phyloP scores from a whole-genome alignment of 2,888 invertebrate genomes.

The Steromphala cineraria region DNA sequence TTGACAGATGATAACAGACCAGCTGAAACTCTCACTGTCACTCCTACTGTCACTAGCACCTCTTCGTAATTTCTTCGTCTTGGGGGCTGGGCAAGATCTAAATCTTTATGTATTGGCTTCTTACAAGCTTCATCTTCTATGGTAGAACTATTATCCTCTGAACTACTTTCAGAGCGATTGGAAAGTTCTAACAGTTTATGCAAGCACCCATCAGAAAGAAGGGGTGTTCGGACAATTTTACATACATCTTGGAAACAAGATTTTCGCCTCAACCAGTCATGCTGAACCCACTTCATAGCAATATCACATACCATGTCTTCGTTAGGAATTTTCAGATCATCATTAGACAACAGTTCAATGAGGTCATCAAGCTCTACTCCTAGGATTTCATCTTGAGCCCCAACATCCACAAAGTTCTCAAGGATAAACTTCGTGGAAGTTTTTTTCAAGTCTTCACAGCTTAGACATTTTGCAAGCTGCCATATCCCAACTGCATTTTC shows the following conservation, averaged over 20 bases:
- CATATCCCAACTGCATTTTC: constrained; percentile 89
- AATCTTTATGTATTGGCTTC: neutral
- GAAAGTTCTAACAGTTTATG: constrained; percentile 23
- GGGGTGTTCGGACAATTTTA: constrained; percentile 30
- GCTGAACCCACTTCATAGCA: constrained; percentile 82
- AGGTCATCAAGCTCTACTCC: constrained; percentile 85
- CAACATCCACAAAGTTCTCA: constrained; percentile 47
- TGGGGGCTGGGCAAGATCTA: neutral
- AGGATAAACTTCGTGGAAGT: constrained; percentile 84
- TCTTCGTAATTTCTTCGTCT: constrained; percentile 44
- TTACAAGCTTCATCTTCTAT: neutral
- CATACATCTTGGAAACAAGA: constrained; percentile 34
- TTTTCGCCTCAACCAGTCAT: constrained; percentile 70
- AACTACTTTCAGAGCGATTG: neutral
- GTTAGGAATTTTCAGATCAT: constrained; percentile 89
- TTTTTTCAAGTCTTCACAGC: constrained; percentile 82
- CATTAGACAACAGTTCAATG: constrained; percentile 84
- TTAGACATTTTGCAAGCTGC: constrained; percentile 87
- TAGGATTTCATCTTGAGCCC: constrained; percentile 53
- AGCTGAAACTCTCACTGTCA: constrained; percentile 32
- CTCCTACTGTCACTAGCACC: constrained; percentile 42
- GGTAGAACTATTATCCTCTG: neutral
- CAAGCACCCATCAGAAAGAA: constrained; percentile 32
- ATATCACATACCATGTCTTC: constrained; percentile 88
- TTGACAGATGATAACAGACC: constrained; percentile 45